A percentile compares a stretch with the other conserved stretches of the same genome.
These are phyloP conservation scores for Muscicapa adusta DNA, from an alignment of 2,113 vertebrate species.

Conservation along the genomic window DNA sequence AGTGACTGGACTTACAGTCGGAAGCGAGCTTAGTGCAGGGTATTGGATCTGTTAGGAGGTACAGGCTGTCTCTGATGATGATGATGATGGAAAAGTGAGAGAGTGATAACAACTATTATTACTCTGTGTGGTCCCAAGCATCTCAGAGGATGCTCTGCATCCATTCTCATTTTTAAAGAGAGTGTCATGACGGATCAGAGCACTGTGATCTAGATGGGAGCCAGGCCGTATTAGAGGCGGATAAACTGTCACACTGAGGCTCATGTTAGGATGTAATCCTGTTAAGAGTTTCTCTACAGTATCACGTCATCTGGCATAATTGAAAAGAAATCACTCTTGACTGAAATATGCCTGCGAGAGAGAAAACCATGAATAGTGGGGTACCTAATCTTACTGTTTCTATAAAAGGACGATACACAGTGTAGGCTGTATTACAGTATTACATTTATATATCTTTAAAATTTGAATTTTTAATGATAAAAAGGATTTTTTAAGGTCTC, in stretches of 20 bases:
- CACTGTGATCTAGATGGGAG: background rate
- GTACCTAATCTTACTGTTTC: background rate
- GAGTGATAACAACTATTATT: background rate
- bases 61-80: background rate
- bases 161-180: constrained; percentile 4
- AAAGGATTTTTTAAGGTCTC: background rate
- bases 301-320: constrained; percentile 37
- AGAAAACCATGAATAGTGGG: background rate
- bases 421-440: background rate
- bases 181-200: constrained; percentile 28
- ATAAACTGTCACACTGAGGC: constrained; percentile 45
- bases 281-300: constrained; percentile 51
- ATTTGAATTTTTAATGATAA: background rate
- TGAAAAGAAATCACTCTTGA: constrained; percentile 15
- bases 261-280: constrained; percentile 49
- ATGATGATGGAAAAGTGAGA: background rate
- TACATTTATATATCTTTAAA: background rate
- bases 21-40: background rate
- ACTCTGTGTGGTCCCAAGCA: background rate
- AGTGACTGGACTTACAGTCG: fast-evolving
- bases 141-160: background rate
- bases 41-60: background rate
- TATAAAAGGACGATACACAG: background rate
- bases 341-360: background rate
- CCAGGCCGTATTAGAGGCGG: constrained; percentile 15